Evolutionary conservation across 2,797 vertebrate species (phyloP).

Genomic region (Pelochelys cantorii): DNA sequence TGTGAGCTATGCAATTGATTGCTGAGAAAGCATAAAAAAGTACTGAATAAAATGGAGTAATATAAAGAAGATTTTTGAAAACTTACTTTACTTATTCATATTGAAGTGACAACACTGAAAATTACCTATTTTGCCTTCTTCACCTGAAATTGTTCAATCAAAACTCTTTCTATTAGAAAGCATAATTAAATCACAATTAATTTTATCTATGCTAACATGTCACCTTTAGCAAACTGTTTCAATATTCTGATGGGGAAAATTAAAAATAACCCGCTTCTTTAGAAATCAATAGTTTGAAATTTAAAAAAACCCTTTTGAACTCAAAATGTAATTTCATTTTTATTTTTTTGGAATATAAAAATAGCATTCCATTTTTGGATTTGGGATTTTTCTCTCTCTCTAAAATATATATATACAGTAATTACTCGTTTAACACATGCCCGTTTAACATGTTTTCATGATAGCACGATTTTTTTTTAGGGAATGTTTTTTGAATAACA

Average conservation of each 20-base stretch:
- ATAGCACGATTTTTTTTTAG: too few relatives aligned
- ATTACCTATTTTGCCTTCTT: background rate
- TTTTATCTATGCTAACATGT: background rate
- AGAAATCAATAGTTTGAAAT: too few relatives aligned
- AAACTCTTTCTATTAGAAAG: background rate
- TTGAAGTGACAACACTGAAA: background rate
- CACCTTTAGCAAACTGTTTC: background rate
- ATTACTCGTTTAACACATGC: too few relatives aligned
- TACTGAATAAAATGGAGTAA: background rate
- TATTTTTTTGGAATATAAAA: background rate
- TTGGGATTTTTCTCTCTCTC: too few relatives aligned
- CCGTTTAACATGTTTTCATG: too few relatives aligned
- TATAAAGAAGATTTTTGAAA: background rate
- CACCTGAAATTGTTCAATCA: background rate
- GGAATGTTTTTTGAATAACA: too few relatives aligned
- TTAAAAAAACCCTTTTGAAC: too few relatives aligned
- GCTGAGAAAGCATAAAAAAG: background rate
- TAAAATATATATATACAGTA: too few relatives aligned
- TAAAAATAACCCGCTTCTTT: background rate
- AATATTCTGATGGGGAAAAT: background rate
- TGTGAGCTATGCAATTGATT: background rate
- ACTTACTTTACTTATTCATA: background rate
- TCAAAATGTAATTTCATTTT: too few relatives aligned
- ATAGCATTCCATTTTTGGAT: background rate
- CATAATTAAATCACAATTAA: background rate